phyloP scores from a whole-genome alignment of 1,140 invertebrate genomes.

The Macrotrachela quadricornifera region DNA sequence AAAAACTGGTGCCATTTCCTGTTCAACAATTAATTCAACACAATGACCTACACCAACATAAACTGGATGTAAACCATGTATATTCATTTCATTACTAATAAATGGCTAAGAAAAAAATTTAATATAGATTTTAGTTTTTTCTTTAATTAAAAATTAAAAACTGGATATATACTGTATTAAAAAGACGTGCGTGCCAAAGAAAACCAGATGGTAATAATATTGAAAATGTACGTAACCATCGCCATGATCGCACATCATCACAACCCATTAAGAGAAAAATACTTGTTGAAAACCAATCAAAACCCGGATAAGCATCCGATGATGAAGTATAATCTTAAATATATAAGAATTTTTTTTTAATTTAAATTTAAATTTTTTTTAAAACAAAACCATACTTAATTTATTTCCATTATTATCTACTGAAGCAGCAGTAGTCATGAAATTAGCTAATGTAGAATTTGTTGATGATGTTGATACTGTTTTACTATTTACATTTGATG shows the following conservation, averaged over 20 bases:
- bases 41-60: constrained; percentile 27
- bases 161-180: too few species aligned
- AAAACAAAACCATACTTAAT: too few species aligned
- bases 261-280: constrained; percentile 27
- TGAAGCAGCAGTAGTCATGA: too few species aligned
- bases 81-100: constrained; percentile 15
- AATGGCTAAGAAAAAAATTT: constrained; percentile 3
- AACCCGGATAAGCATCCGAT: constrained; percentile 20
- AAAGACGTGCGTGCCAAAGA: constrained; percentile 21
- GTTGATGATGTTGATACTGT: too few species aligned
- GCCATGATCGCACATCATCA: constrained; percentile 21
- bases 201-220: constrained; percentile 22
- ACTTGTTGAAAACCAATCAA: constrained; percentile 29
- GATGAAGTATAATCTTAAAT: constrained; percentile 1
- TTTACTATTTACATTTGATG: too few species aligned
- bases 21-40: constrained; percentile 25
- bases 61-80: constrained; percentile 21
- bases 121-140: too few species aligned
- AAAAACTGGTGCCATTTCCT: constrained; percentile 23
- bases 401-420: too few species aligned
- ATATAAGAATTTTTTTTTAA: too few species aligned
- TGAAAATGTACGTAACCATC: constrained; percentile 23
- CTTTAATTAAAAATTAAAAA: too few species aligned
- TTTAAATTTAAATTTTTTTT: too few species aligned
- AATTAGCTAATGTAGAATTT: too few species aligned